Evolutionary conservation across 2,113 vertebrate genomes (phyloP), one percentile per base, ranked within the genome.

Genomic region (Nanger granti): DNA sequence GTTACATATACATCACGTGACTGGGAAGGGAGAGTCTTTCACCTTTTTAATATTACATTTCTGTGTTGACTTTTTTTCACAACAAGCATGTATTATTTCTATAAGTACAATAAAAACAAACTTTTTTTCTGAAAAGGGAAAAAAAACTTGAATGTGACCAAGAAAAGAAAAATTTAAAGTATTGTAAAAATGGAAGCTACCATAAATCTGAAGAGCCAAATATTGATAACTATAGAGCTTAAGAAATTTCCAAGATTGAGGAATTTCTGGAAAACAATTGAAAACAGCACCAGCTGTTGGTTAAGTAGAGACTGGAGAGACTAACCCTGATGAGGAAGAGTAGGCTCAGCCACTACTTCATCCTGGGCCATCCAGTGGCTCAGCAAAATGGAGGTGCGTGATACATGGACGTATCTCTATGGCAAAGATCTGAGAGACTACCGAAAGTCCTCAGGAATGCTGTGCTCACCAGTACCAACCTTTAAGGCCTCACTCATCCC

Each of bases 401-500:
- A 88, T 44, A 85, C 10, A 55, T 1, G 80, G 34, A 73, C 28
- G 18, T 18, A 4, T 26, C 37, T 87, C 5, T 79, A 76, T 83
- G 26, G 17, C 37, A 31, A 80, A 66, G 60, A 64, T n/a, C 89
- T 69, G 80, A 37, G 76, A 95, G 88, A 52, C 34, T 37, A 62
- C n/a, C 8, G 17, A 1, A 60, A 28, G 29, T 52, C 54, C 29
- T 88, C 31, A 66, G 55, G 69, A 66, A 87, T 37, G 85, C n/a
- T 64, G 2, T 9, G 6, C 60, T 60, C 89, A 76, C 29, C 59
- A 41, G 41, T 92, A 86, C 97, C n/a, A 97, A 99, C 99, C 99
- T 99, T 99, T 97, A 99, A 98, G 47, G 99, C 99, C 98, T 99
- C 99, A 0, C 97, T 99, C 99, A 99, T 99, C 69, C 99, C 99